Evolutionary conservation across 1,140 invertebrate species (phyloP).

Genomic region (Eufriesea mexicana): DNA sequence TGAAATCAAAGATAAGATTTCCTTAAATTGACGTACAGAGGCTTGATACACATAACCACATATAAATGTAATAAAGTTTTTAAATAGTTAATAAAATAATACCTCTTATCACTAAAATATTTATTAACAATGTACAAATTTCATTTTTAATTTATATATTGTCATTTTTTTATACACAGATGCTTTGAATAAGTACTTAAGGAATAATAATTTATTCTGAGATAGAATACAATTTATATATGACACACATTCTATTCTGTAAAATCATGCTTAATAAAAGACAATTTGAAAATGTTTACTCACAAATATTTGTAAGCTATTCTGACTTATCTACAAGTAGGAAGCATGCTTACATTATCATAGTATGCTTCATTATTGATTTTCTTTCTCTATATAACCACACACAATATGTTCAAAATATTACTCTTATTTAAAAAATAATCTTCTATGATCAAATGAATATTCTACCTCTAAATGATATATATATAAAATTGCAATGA

Average conservation of each 20-base stretch:
- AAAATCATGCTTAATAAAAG: constrained; percentile 12
- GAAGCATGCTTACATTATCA: constrained; percentile 68
- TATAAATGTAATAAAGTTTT: not conserved
- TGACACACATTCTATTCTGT: not conserved
- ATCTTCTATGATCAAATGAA: not conserved
- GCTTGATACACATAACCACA: not conserved
- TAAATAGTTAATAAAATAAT: constrained; percentile 2
- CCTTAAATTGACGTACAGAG: not conserved
- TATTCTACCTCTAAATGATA: constrained; percentile 9
- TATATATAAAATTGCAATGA: not conserved
- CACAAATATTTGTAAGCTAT: constrained; percentile 34
- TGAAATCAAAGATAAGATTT: constrained; percentile 34
- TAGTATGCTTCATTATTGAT: constrained; percentile 68
- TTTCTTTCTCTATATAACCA: constrained; percentile 59
- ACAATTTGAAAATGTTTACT: constrained; percentile 1
- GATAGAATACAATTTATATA: constrained; percentile 15
- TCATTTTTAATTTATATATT: constrained; percentile 17
- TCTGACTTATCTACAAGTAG: constrained; percentile 66
- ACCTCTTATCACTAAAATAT: constrained; percentile 17
- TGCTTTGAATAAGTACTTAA: constrained; percentile 23
- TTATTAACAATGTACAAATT: constrained; percentile 22
- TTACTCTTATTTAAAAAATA: not conserved
- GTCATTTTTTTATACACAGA: constrained; percentile 16
- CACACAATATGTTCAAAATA: constrained; percentile 17
- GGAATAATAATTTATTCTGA: constrained; percentile 9